Evolutionary conservation across 2,797 vertebrate species (phyloP), one percentile per base, ranked within the genome.

Genomic region (Ficedula albicollis): DNA sequence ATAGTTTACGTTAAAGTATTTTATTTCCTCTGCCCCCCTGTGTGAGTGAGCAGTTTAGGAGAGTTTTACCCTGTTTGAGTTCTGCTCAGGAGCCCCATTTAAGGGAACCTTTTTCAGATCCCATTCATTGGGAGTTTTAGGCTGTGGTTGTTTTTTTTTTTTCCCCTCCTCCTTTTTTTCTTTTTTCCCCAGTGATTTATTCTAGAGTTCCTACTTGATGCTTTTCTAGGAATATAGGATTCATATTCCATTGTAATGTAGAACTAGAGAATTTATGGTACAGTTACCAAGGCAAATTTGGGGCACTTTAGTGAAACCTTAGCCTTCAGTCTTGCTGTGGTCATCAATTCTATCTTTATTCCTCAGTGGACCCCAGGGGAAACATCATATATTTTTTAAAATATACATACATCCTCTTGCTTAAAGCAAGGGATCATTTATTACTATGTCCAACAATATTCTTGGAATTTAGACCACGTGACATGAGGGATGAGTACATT

Each of bases 311-410:
- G 36, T 39, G 72, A 83, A 94, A 56, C 32, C n/a, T 69, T 66
- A 68, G 30, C 22, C 19, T 34, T 83, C 44, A 41, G 13, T 87
- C 38, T 46, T 51, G 13, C 46, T 51, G 3, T 62, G 38, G 15
- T 73, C 62, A 66, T 54, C 81, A 93, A 25, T 74, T 38, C 43
- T 72, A 4, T 69, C 59, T 93, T 87, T 87, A 68, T 85, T 75
- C 49, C 38, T 52, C 27, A 41, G 41, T 30, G 49, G 46, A 64
- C 41, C 49, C 55, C 14, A 7, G 15, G 22, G 29, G 18, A 66
- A 87, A 46, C 34, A 44, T 48, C 38, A 1, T 29, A 11, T n/a
- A 51, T 92, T 82, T 89, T 30, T 66, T 73, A 79, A 32, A 36
- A 41, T 76, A 68, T 64, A 27, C 22, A 5, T 60, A 19, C 18